Conservation (phyloP, 2,888 invertebrate species). For the Macropis europaea region DNA sequence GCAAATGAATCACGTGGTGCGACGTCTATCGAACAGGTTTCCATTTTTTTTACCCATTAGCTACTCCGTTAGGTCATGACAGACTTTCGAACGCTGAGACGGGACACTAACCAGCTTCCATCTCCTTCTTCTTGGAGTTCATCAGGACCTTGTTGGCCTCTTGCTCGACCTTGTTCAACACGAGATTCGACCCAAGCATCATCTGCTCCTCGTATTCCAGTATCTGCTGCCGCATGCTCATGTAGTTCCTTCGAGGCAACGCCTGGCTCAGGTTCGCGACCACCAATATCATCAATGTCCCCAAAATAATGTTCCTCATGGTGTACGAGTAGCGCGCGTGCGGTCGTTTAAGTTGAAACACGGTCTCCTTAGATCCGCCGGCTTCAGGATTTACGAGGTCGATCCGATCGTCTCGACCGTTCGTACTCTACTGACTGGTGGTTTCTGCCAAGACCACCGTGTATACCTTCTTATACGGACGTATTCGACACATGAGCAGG, state of each 20-base stretch:
- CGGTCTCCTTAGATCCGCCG: neutral
- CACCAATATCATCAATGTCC: neutral
- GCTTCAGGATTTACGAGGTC: neutral
- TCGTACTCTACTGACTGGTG: constrained; percentile 44
- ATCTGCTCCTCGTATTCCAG: constrained; percentile 80
- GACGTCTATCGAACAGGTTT: no score
- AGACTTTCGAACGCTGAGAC: no score
- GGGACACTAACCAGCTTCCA: constrained; percentile 80
- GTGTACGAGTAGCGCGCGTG: neutral
- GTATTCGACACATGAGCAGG: neutral
- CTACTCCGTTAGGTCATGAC: no score
- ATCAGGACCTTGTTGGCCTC: constrained; percentile 83
- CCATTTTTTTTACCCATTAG: no score
- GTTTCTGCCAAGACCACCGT: constrained; percentile 11
- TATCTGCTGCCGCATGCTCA: constrained; percentile 78
- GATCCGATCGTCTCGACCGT: constrained; percentile 33
- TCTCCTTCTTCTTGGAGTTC: constrained; percentile 82
- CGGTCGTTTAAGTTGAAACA: neutral
- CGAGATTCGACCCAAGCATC: constrained; percentile 81
- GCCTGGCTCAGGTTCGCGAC: neutral
- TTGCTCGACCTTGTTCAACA: constrained; percentile 81
- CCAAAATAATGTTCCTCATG: constrained; percentile 17
- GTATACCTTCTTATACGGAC: constrained; percentile 1
- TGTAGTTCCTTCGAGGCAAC: constrained; percentile 54
- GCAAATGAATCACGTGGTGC: no score